A percentile compares a stretch with the other conserved stretches of the same genome.
These are phyloP conservation scores for Epizoanthus stellaris DNA, from an alignment of 92 coral and sea anemone species.

Conservation along the genomic window DNA sequence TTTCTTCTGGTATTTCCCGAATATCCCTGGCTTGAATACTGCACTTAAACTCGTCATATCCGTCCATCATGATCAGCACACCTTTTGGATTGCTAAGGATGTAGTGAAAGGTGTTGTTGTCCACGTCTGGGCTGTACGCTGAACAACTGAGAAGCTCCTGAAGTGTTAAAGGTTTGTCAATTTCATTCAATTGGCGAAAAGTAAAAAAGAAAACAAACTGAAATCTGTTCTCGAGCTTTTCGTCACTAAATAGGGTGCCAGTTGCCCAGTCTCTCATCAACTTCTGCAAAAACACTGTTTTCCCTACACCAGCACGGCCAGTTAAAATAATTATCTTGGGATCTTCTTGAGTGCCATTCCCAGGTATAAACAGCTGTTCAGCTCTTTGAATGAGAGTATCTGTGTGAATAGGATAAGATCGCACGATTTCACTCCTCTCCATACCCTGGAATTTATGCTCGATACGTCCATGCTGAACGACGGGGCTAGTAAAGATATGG, in stretches of 20 bases:
- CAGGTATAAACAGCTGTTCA: background rate
- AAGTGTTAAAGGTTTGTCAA: background rate
- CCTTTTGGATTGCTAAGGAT: no score
- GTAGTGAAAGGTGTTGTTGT: no score
- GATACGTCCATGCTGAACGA: background rate
- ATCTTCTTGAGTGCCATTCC: background rate
- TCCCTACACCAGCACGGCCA: background rate
- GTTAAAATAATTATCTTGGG: background rate
- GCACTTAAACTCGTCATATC: no score
- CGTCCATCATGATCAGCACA: no score
- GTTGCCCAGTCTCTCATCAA: constrained; percentile 9
- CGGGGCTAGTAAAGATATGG: background rate
- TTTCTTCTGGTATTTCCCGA: no score
- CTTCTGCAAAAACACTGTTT: background rate
- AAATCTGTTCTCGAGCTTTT: background rate
- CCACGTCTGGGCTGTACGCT: no score
- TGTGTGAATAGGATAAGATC: background rate
- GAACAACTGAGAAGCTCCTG: background rate
- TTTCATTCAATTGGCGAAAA: background rate
- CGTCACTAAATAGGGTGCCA: background rate
- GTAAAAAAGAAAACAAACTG: background rate
- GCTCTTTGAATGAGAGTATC: background rate
- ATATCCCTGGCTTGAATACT: no score
- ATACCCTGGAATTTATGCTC: background rate
- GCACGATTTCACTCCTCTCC: background rate